Evolutionary conservation across 2,888 invertebrate species (phyloP), one percentile per base, ranked within the genome.

Genomic region (Drosophila phalerata): DNA sequence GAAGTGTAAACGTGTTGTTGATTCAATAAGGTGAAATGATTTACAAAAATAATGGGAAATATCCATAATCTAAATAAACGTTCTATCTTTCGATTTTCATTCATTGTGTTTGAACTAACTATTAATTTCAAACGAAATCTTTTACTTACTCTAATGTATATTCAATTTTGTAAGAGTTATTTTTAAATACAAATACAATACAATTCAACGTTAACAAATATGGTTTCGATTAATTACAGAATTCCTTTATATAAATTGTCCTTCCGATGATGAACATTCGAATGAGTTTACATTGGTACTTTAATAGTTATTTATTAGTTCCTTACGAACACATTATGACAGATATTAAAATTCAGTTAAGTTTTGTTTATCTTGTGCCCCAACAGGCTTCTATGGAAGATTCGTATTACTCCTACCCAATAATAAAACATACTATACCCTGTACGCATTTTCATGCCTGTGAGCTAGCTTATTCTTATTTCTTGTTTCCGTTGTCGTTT

Each of bases 271-370:
- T 56, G 45, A 37, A 37, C 34, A 34, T 42, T 57, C 15, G 34
- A 57, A 25, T 57, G 45, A 34, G 45, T 56, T 30, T 25, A 37
- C 34, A 28, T 37, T 57, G 28, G 22, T 37, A 37, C 34, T 57
- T 56, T 37, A 47, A 57, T 57, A 57, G 57, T 57, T 52, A 61
- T 61, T 43, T 52, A 61, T 52, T 42, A 53, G 42, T 43, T 34
- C 17, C 61, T 43, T 25, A 53, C 17, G 42, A 34, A 17, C 25
- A 17, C 42, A 53, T 61, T 53, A 43, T 61, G 57, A 47, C 43
- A 37, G 34, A 37, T 37, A 57, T 57, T 57, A 47, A 57, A 57
- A 57, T 57, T 47, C 45, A 57, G 37, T 47, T 57, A 47, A 37
- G 47, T 37, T 47, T 47, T 57, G 47, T 57, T 57, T 57, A 57